A percentile compares a stretch with the other conserved stretches of the same genome.
phyloP scores from a whole-genome alignment of 2,113 vertebrate species.

The Passer domesticus region DNA sequence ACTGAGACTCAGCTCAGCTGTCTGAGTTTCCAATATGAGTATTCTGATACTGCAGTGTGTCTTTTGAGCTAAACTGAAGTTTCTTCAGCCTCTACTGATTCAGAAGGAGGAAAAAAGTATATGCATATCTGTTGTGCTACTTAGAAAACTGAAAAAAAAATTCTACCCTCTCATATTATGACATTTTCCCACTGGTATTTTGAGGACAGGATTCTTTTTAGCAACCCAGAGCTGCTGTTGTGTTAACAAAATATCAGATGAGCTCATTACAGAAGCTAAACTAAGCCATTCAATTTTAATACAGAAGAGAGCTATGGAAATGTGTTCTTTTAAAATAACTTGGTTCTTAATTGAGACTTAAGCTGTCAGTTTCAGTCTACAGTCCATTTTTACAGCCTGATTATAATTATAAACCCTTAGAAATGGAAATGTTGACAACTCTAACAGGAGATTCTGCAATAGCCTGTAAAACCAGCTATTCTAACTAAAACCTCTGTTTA shows the following conservation, averaged over 20 bases:
- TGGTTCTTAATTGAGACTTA: neutral
- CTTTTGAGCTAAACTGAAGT: neutral
- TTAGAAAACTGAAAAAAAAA: neutral
- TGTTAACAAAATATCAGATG: neutral
- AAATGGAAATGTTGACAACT: conserved; percentile 23
- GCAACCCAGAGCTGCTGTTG: neutral
- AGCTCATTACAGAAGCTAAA: neutral
- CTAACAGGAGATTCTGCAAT: neutral
- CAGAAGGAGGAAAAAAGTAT: neutral
- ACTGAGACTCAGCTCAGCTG: neutral
- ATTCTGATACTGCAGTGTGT: neutral
- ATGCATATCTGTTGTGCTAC: neutral
- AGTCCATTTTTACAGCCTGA: neutral
- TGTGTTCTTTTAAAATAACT: neutral
- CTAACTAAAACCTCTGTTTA: neutral
- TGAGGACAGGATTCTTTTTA: neutral
- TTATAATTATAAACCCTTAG: neutral
- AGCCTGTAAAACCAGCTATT: neutral
- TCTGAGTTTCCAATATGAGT: neutral
- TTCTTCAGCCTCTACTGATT: neutral
- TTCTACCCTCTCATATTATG: neutral
- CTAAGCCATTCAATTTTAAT: neutral
- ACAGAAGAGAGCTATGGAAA: neutral
- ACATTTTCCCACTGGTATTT: neutral
- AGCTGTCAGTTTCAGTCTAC: neutral